phyloP scores from a whole-genome alignment of 35 echinoderm and acorn worm species.

The Ptychodera flava region DNA sequence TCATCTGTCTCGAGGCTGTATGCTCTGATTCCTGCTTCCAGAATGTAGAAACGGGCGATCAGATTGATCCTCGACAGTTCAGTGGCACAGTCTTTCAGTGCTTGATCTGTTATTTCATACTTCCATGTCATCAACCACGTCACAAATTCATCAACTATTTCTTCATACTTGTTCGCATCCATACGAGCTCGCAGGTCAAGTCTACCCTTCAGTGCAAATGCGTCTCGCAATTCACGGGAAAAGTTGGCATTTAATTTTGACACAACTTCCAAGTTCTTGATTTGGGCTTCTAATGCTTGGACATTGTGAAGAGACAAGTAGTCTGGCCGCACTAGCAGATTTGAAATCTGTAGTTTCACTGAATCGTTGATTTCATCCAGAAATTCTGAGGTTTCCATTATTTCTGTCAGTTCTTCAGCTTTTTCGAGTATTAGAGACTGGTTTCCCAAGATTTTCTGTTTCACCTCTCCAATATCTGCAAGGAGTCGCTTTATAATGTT shows the following conservation, averaged over 20 bases:
- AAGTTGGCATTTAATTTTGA: not conserved
- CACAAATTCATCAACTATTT: not conserved
- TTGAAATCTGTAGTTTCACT: not conserved
- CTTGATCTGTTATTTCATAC: not conserved
- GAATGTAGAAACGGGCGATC: not conserved
- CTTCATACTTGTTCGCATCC: not conserved
- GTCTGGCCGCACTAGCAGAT: not conserved
- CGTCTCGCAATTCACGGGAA: not conserved
- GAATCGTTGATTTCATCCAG: not conserved
- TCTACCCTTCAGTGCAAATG: not conserved
- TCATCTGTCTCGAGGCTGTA: not conserved
- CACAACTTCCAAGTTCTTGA: not conserved
- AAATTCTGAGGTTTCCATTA: not conserved
- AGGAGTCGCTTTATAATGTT: constrained; percentile 58
- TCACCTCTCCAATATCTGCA: constrained; percentile 51
- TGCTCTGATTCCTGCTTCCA: not conserved
- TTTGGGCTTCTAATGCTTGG: not conserved
- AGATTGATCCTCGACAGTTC: not conserved
- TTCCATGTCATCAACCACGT: not conserved
- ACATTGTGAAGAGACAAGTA: not conserved
- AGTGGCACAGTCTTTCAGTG: not conserved
- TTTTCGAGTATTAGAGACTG: not conserved
- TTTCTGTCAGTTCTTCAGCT: not conserved
- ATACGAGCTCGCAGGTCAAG: not conserved
- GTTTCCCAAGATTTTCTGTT: constrained; percentile 41